These are phyloP conservation scores for Euwallacea similis DNA, from an alignment of 1,140 invertebrate species.

Conservation along the genomic window DNA sequence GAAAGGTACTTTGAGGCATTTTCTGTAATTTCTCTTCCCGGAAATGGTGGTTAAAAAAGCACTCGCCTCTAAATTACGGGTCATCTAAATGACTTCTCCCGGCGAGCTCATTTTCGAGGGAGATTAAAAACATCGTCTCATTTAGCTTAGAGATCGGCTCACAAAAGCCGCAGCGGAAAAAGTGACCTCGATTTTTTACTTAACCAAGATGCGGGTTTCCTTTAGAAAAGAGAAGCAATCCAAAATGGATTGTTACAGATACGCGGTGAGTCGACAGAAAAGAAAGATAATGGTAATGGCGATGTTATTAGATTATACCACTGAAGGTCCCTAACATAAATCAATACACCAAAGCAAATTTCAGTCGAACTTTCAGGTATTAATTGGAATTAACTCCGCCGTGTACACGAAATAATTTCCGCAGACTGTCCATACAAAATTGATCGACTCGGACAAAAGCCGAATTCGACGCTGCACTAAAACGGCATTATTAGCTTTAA, in stretches of 20 bases:
- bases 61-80: not conserved
- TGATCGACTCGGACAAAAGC: conserved; percentile 15
- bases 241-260: too few relatives aligned
- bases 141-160: conserved; percentile 23
- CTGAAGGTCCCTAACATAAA: not conserved
- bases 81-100: conserved; percentile 6
- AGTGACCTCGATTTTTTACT: conserved; percentile 33
- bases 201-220: conserved; percentile 7
- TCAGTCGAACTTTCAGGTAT: not conserved
- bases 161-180: conserved; percentile 14
- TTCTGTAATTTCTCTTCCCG: too few relatives aligned
- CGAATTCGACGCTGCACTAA: conserved; percentile 3
- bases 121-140: conserved; percentile 30
- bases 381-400: conserved; percentile 1
- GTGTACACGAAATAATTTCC: conserved; percentile 24
- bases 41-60: too few relatives aligned
- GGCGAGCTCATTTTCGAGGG: conserved; percentile 14
- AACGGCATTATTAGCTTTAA: not conserved
- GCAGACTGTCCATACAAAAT: conserved; percentile 20
- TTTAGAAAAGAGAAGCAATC: not conserved
- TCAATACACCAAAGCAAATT: conserved; percentile 5
- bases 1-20: too few relatives aligned
- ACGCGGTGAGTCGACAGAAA: not conserved
- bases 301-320: not conserved
- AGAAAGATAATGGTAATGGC: not conserved